Evolutionary conservation across 1,140 invertebrate genomes (phyloP), one percentile per base, ranked within the genome.

Genomic region (Zophobas atratus): DNA sequence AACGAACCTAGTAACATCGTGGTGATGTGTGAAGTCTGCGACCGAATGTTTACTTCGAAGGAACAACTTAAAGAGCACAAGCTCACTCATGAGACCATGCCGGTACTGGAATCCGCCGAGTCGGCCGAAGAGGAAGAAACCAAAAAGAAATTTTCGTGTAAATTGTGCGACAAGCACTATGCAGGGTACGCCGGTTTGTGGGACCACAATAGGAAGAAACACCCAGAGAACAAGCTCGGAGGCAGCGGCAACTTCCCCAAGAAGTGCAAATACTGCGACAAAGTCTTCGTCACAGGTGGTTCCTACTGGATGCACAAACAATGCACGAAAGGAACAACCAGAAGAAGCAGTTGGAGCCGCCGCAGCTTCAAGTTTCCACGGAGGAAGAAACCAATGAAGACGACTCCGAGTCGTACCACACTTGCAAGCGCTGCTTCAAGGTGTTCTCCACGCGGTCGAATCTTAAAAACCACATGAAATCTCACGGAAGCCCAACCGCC

Each of bases 391-490:
- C 34, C 6, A 76, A 70, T 1, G 60, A 67, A 67, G 81, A 81
- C 6, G 82, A 81, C 32, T 77, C 81, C 4, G 49, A 85, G 63
- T 82, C 81, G 4, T 85, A 85, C 70, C 79, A 82, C 57, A 85
- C 84, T 0, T 85, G 84, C 75, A 85, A 85, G 70, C 67, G 73
- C 35, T 85, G 84, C 67, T 85, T 85, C 74, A 85, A 85, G 75
- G 84, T 85, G 1, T 85, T 85, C 51, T 81, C 80, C 1, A 81
- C 57, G 6, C 82, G 82, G 39, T 81, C 81, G 57, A 84, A 84
- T 48, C 75, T 85, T 36, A 83, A 82, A 49, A 82, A 80, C 35
- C 84, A 85, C 49, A 82, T 85, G 81, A 84, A 85, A 76, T 80
- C 70, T 38, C 84, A 85, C 38, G 83, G 83, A 4, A 81, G 57